Evolutionary conservation across 2,113 vertebrate species (phyloP), one percentile per base, ranked within the genome.

Genomic region (Tragelaphus strepsiceros): DNA sequence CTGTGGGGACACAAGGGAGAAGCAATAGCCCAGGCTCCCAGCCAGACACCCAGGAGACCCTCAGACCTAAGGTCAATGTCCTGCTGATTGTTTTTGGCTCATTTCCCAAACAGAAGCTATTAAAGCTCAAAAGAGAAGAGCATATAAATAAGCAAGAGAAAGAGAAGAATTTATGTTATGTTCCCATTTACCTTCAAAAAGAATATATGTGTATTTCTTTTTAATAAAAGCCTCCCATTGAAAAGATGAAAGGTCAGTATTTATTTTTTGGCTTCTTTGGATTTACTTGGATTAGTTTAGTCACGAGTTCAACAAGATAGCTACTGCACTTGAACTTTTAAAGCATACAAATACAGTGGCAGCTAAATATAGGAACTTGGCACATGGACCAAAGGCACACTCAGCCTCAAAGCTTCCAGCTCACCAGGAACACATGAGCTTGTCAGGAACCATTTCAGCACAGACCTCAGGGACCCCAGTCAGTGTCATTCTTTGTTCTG

Each of bases 1-100:
- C 99, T 99, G 99, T 92, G 97, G 94, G 90, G 98, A 99, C 32
- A 99, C 96, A 97, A 98, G 96, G 98, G 97, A 98, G 98, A 98
- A 98, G 98, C 99, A 99, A 99, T 98, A 99, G 99, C 96, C 98
- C 95, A 96, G 96, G 96, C 94, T 96, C 95, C 90, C 51, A 28
- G 86, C 88, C 24, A 87, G 82, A 61, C 5, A 14, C 54, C 95
- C 74, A 71, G 87, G 35, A 88, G 81, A 88, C 58, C 87, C 86
- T 61, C 0, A 92, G 77, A 80, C n/a, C 54, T 49, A 19, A 86
- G 51, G 35, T 86, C 46, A 94, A 62, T 67, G 84, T 39, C 32
- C 43, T 82, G 59, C 22, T 82, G 51, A 53, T 74, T 88, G 64
- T 77, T 88, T 81, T 85, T 24, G 82, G 82, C 43, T 94, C 62